phyloP scores from a whole-genome alignment of 1,140 invertebrate genomes.

The Diorhabda elongata region DNA sequence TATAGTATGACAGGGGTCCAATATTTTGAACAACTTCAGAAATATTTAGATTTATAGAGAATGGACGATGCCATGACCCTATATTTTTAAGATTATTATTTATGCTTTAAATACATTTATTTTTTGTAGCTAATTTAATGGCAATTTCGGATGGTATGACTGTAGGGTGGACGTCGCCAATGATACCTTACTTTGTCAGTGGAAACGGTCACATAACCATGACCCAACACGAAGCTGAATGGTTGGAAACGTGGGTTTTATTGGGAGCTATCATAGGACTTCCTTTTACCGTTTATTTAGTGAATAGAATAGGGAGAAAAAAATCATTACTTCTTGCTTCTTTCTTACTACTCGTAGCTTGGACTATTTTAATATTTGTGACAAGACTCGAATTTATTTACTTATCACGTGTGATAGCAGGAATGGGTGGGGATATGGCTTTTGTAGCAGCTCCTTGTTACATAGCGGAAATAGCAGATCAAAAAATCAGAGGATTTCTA shows the following conservation, averaged over 20 bases:
- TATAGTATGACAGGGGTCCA: too few species aligned
- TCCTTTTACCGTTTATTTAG: slow-evolving; percentile 49
- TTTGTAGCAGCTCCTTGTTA: slow-evolving; percentile 39
- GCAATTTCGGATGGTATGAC: slow-evolving; percentile 43
- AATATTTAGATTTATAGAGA: too few species aligned
- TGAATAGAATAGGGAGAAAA: slow-evolving; percentile 62
- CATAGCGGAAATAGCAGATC: slow-evolving; percentile 38
- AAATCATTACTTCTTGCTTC: slow-evolving; percentile 54
- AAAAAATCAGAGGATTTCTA: slow-evolving; percentile 36
- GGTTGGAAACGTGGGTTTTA: slow-evolving; percentile 57
- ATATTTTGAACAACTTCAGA: too few species aligned
- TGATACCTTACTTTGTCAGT: slow-evolving; percentile 51
- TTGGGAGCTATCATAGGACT: slow-evolving; percentile 58
- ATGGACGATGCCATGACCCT: too few species aligned
- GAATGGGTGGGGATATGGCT: slow-evolving; percentile 34
- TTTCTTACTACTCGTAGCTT: slow-evolving; percentile 57
- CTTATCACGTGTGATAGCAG: slow-evolving; percentile 46
- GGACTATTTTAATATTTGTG: slow-evolving; percentile 54
- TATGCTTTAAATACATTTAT: slow-evolving; percentile 1
- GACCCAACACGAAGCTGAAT: slow-evolving; percentile 45
- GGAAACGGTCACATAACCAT: slow-evolving; percentile 5
- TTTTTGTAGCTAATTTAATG: slow-evolving; percentile 20
- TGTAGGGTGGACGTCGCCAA: slow-evolving; percentile 61
- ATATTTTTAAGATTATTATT: not conserved
- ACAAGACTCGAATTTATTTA: slow-evolving; percentile 35